Base-by-base conservation (phyloP, 2,888 invertebrate genomes). In the Anticlea derivata region DNA sequence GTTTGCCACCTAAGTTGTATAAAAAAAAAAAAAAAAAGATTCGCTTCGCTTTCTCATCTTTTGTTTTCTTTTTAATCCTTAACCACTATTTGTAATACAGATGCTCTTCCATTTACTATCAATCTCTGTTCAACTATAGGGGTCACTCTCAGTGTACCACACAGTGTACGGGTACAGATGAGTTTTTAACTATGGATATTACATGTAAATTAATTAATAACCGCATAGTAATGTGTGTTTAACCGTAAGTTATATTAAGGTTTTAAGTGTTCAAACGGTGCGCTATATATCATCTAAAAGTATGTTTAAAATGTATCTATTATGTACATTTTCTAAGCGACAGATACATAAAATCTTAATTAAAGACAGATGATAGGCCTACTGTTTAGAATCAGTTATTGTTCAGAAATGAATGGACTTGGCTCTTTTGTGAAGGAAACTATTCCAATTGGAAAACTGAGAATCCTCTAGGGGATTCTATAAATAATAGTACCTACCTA, bases 131-230 rank as follows among this genome's bases (percentile, higher is more conserved):
- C 29, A 27, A 51, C 50, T 37, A 73, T 70, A 58, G 61, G 73
- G 75, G 79, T 74, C 75, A 76, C 65, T 70, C 61, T 70, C 56
- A 34, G 10, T 22, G 10, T 50, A 71, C 65, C 55, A 58, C 55
- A 58, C 63, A 75, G 70, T 8, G 47, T 48, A 44, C 52, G 48
- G 52, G 48, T 29, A 7, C 17, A 83, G 85, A 88, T 83, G 86
- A 80, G 86, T 73, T 82, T 87, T 86, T 85, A 88, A 88, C 81
- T 65, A 84, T 70, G 66, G 77, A 68, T 79, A 78, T 85, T 83
- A 85, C 77, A 79, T 74, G 80, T 84, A 81, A 80, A 87, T 87
- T 87, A 89, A 88, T 87, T 85, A 87, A 86, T 84, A 77, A 82
- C 75, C 30, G 11, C 58, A 48, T 63, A 56, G 61, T 58, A 65